Evolutionary conservation across 2,797 vertebrate species (phyloP), one percentile per base, ranked within the genome.

Genomic region (Enteromius viviparus): DNA sequence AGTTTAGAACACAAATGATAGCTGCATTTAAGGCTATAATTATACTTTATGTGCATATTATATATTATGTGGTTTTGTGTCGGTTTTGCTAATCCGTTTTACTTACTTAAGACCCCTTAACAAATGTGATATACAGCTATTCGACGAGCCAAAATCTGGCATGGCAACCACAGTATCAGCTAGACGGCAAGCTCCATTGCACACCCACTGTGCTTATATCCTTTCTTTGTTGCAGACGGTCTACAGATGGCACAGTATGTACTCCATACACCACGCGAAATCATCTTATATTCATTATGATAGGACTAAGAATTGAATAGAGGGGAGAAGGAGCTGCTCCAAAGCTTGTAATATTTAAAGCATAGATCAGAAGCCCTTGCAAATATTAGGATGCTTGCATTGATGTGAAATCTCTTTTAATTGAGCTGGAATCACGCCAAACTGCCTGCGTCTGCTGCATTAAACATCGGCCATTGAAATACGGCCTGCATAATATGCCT

Each of bases 361-460:
- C 21, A 40, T 85, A 86, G 81, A 87, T 85, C 69, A 81, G 64
- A 85, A 78, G 81, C 70, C 26, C 70, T 69, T 23, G 80, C 80
- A 88, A 87, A 88, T 86, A 88, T 83, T 82, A 78, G 84, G 83
- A 88, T 86, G 87, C 74, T 66, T 64, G 74, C 75, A 81, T 81
- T 83, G 87, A 84, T 81, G 70, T 87, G 78, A 87, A 89, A 87
- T 80, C 75, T 72, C 21, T 87, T 88, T 89, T 87, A 89, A 90
- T 88, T 90, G 78, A 47, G 32, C 82, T 89, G 88, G 87, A 89
- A 40, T 51, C 37, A 62, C 26, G 79, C 86, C 84, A 88, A 79
- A 55, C 58, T 51, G 64, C 6, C 34, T 66, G 76, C 49, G 58
- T 32, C 47, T 64, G 81, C 88, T 70, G 71, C 76, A 84, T 66